A percentile compares a stretch with the other conserved stretches of the same genome.
These are phyloP conservation scores for Rhagologus leucostigma DNA, from an alignment of 2,113 vertebrate genomes.

Conservation along the genomic window DNA sequence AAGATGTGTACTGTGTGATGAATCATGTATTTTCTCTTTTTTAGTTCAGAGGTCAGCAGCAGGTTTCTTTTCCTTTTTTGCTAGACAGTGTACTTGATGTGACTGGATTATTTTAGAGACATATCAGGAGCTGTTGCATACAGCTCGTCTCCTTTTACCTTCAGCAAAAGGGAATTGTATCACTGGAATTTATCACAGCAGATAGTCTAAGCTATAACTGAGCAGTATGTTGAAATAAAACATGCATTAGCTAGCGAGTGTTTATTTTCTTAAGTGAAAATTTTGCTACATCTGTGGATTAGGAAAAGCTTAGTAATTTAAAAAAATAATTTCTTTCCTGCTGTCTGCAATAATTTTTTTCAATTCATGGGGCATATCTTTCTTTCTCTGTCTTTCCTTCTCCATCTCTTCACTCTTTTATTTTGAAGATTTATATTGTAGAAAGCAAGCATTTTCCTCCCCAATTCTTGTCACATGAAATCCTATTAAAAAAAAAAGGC, in stretches of 20 bases:
- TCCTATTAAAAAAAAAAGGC: not conserved
- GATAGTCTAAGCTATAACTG: not conserved
- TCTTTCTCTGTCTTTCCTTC: not conserved
- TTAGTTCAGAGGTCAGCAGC: not conserved
- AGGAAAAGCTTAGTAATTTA: not conserved
- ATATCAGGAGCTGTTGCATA: not conserved
- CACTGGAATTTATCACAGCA: not conserved
- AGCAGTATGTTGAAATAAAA: not conserved
- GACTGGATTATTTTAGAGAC: not conserved
- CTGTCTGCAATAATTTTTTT: not conserved
- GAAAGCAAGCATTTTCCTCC: not conserved
- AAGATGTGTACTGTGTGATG: not conserved
- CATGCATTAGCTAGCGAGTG: not conserved
- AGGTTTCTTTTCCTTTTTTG: not conserved
- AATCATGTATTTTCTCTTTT: not conserved
- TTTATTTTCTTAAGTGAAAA: not conserved
- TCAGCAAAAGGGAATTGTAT: not conserved
- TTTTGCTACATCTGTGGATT: not conserved
- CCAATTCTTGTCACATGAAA: not conserved
- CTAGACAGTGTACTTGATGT: not conserved
- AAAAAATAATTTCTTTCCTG: not conserved
- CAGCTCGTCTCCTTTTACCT: not conserved
- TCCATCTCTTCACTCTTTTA: not conserved
- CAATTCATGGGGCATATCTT: accelerated
- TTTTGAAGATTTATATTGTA: not conserved